Evolutionary conservation across 2,888 invertebrate genomes (phyloP), one percentile per base, ranked within the genome.

Genomic region (Athalia cordata): DNA sequence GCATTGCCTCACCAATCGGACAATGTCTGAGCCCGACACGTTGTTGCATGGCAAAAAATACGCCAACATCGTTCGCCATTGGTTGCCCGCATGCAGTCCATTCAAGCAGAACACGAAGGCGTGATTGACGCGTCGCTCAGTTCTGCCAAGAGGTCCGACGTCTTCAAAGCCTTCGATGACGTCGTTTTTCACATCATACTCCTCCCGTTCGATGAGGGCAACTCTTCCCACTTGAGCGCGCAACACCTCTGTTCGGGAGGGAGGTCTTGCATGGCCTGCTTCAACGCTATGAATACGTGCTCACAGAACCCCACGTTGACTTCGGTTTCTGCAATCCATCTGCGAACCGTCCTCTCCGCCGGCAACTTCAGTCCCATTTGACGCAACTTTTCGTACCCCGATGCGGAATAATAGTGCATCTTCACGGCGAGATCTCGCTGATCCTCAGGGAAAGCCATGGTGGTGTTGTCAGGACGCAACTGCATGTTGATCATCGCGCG

Each of bases 171-270:
- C 57, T 67, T 83, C 83, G 11, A 84, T 78, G 9, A 81, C 45
- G 78, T 84, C 83, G 47, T 77, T 77, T 79, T 81, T 79, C 6
- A 80, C 67, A 52, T 82, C 79, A n/a, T 82, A 84, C 11, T 83
- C 79, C 3, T 83, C 78, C 55, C 80, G 83, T 52, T 79, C 70
- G 59, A 81, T 84, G 0, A 84, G 81, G 81, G 50, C 81, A 84
- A 83, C 77, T 85, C 84, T 79, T 85, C 81, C 79, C 81, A 82
- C 78, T 84, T 80, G 6, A 85, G 66, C 59, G 84, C 83, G 77
- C 84, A 83, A 62, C 83, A 77, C 49, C 80, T 76, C 78, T 81
- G 81, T 65, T 77, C 57, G 9, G 9, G 57, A n/a, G 57, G 11
- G 13, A 57, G 3, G 9, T 57, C 5, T 5, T 0, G 11, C 57